These are phyloP conservation scores for Ernsta delagoae DNA, from an alignment of 2,888 invertebrate genomes.

Conservation along the genomic window DNA sequence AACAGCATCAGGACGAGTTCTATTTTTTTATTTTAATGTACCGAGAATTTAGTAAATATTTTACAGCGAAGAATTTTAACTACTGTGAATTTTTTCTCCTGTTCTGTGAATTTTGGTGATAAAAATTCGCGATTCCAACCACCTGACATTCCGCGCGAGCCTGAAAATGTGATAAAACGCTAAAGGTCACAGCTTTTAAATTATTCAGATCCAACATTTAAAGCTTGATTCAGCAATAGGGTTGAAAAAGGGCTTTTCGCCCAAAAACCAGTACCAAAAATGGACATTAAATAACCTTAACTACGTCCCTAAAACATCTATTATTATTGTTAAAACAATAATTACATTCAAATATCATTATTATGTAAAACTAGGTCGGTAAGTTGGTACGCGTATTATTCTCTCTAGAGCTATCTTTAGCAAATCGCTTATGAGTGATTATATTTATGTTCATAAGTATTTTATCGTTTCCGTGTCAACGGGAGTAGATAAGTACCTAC, in stretches of 20 bases:
- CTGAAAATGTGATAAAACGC: slow-evolving; percentile 13
- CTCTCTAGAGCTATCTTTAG: no score
- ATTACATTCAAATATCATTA: no score
- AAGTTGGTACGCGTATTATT: no score
- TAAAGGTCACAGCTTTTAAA: slow-evolving; percentile 9
- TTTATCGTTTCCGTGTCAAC: no score
- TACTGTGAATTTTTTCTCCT: slow-evolving; percentile 6
- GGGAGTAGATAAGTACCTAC: no score
- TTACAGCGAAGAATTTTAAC: slow-evolving; percentile 1
- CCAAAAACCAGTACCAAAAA: background rate
- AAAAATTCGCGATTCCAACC: slow-evolving; percentile 11
- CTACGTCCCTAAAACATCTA: background rate
- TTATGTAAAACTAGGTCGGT: no score
- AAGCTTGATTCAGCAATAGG: background rate
- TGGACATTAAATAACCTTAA: background rate
- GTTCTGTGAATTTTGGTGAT: slow-evolving; percentile 6
- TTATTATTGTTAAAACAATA: background rate
- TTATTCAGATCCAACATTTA: slow-evolving; percentile 3
- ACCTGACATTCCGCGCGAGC: slow-evolving; percentile 6
- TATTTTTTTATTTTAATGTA: background rate
- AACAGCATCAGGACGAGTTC: background rate
- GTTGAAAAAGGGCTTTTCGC: background rate
- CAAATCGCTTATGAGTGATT: no score
- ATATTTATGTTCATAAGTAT: no score
- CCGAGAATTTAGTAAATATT: background rate